Evolutionary conservation across 2,888 invertebrate genomes (phyloP).

Genomic region (Oxytorus armatus): DNA sequence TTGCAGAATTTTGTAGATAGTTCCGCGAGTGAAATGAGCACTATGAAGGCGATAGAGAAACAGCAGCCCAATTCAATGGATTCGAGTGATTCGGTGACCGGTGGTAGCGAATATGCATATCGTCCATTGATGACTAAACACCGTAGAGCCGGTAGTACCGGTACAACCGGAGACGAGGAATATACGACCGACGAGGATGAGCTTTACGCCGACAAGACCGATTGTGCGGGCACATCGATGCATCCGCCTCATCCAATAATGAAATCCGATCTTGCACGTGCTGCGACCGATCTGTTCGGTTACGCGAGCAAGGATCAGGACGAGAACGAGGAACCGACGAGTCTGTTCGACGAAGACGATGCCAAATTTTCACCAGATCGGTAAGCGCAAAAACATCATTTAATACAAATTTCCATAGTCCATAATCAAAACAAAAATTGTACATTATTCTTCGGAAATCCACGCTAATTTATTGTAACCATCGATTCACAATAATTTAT

Average conservation of each 20-base stretch:
- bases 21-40: conserved; percentile 27
- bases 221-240: conserved; percentile 78
- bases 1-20: conserved; percentile 26
- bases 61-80: conserved; percentile 79
- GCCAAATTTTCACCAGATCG: conserved; percentile 70
- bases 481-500: no score
- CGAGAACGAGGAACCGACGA: conserved; percentile 83
- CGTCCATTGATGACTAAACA: conserved; percentile 81
- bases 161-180: conserved; percentile 86
- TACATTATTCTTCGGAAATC: no score
- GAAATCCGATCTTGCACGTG: conserved; percentile 80
- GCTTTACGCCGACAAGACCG: conserved; percentile 84
- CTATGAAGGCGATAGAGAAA: conserved; percentile 78
- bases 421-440: no score
- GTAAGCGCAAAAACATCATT: no score
- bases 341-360: conserved; percentile 83
- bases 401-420: no score
- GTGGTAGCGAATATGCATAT: conserved; percentile 80
- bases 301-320: conserved; percentile 75
- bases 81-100: conserved; percentile 78
- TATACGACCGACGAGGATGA: conserved; percentile 86
- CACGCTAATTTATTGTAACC: no score
- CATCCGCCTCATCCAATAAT: conserved; percentile 78
- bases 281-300: conserved; percentile 81
- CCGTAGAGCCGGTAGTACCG: conserved; percentile 84